phyloP scores from a whole-genome alignment of 53 echinoderm and acorn worm species.

The Hippasteria phrygiana region DNA sequence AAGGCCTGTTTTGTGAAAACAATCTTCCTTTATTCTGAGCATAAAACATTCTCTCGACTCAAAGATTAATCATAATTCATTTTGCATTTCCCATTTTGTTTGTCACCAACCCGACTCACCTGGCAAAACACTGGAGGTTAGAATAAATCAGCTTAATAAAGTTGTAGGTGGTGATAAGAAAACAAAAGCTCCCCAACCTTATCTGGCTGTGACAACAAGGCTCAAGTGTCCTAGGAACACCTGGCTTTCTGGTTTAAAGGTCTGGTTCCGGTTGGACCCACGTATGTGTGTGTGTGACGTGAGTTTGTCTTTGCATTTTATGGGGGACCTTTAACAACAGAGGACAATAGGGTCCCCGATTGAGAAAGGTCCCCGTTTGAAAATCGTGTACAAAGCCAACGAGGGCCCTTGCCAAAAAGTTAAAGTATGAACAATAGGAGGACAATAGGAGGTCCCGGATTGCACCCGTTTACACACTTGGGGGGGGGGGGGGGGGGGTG shows the following conservation, averaged over 20 bases:
- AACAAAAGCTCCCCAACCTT: background rate
- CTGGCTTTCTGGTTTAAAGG: slow-evolving; percentile 39
- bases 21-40: background rate
- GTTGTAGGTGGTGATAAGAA: slow-evolving; percentile 33
- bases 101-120: slow-evolving; percentile 27
- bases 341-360: too few species aligned
- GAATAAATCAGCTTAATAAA: slow-evolving; percentile 40
- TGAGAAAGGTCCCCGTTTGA: too few species aligned
- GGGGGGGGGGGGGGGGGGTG: background rate
- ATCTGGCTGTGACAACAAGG: slow-evolving; percentile 43
- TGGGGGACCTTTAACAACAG: too few species aligned
- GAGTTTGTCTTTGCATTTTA: background rate
- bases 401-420: too few species aligned
- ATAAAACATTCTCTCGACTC: background rate
- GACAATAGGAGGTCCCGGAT: too few species aligned
- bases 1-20: background rate
- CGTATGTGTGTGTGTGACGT: background rate
- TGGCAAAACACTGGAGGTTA: slow-evolving; percentile 36
- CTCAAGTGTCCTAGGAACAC: slow-evolving; percentile 41
- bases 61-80: slow-evolving; percentile 9
- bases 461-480: background rate
- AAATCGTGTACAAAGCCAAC: too few species aligned
- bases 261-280: slow-evolving; percentile 14
- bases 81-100: slow-evolving; percentile 24
- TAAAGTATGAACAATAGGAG: too few species aligned